phyloP scores from a whole-genome alignment of 2,888 invertebrate genomes.

The Geophilus truncorum region DNA sequence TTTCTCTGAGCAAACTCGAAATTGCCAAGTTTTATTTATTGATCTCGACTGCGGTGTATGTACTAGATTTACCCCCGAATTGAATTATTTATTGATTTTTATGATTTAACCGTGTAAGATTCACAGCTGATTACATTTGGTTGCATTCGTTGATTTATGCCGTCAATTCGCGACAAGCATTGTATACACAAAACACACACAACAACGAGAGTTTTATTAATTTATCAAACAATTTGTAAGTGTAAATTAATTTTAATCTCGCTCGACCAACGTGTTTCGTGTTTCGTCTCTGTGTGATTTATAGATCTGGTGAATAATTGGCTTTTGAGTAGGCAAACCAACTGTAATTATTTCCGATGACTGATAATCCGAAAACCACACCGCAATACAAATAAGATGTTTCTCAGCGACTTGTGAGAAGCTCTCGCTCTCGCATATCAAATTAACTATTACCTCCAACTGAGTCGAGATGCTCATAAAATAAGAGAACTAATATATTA shows the following conservation, averaged over 20 bases:
- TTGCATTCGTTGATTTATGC: not conserved
- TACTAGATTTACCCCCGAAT: not conserved
- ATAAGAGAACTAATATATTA: not conserved
- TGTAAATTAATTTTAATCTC: conserved; percentile 20
- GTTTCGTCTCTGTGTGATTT: not conserved
- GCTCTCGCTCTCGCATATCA: not conserved
- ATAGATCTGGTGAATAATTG: not conserved
- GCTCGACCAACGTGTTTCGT: not conserved
- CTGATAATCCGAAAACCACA: not conserved
- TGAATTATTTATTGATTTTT: conserved; percentile 1
- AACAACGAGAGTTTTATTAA: not conserved
- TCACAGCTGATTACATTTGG: not conserved
- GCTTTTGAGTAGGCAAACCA: not conserved
- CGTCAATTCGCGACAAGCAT: not conserved
- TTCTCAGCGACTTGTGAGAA: too few relatives aligned
- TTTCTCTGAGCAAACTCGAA: not conserved
- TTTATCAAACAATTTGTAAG: conserved; percentile 3
- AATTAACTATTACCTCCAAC: not conserved
- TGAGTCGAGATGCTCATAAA: not conserved
- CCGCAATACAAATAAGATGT: not conserved
- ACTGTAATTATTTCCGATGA: not conserved
- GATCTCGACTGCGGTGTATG: not conserved
- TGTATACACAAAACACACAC: not conserved
- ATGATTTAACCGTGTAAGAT: not conserved
- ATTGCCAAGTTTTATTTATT: not conserved